Percentiles rank a stretch among this genome's conserved stretches.
Conservation (phyloP, 2,888 invertebrate genomes). For the Pristionchus maxplancki region DNA sequence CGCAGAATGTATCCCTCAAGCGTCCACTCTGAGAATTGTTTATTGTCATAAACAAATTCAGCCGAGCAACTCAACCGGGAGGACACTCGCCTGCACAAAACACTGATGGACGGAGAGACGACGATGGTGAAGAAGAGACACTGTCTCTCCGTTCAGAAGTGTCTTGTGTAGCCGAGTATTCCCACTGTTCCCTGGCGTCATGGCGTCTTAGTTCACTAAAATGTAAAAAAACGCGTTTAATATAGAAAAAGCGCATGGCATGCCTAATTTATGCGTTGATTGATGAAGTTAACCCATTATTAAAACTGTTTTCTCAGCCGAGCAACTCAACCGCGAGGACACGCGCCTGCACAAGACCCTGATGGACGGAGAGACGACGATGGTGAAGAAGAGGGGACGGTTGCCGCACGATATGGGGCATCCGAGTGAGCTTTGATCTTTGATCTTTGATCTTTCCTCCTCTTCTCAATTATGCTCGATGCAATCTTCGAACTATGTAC, state of each 20-base stretch:
- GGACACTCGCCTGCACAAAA: conserved; percentile 75
- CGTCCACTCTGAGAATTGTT: no score
- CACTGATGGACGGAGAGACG: conserved; percentile 83
- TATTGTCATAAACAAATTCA: no score
- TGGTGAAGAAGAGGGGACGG: conserved; percentile 87
- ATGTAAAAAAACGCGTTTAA: no score
- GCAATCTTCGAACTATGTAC: no score
- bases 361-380: conserved; percentile 84
- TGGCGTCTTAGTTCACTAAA: no score
- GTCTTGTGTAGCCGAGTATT: no score
- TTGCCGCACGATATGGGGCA: conserved; percentile 95
- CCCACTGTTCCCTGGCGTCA: neutral
- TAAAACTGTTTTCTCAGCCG: conserved; percentile 78
- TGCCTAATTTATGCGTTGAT: no score
- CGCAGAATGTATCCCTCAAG: no score
- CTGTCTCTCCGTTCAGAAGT: neutral
- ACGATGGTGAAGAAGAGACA: conserved; percentile 85
- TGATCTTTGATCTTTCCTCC: conserved; percentile 77
- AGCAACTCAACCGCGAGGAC: conserved; percentile 77
- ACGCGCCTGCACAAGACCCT: conserved; percentile 74
- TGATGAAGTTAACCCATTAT: no score
- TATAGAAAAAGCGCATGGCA: no score
- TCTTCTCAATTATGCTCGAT: no score
- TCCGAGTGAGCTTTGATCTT: conserved; percentile 82
- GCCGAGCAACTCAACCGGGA: conserved; percentile 78